A percentile compares a stretch with the other conserved stretches of the same genome.
phyloP scores from a whole-genome alignment of 2,797 vertebrate genomes.

The Valencia hispanica region DNA sequence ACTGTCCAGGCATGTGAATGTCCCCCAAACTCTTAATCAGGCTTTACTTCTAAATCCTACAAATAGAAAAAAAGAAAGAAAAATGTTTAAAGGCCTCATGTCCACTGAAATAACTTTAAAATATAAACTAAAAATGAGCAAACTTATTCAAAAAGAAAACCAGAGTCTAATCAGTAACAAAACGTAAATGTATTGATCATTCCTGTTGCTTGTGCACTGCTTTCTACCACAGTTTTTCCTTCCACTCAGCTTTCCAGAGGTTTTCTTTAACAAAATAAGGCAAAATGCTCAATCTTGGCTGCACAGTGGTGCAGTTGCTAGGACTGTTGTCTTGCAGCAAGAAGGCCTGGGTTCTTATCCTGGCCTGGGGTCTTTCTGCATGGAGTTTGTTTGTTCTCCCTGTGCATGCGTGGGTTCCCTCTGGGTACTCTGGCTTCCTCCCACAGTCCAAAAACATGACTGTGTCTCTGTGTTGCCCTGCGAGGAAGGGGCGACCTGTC shows the following conservation, averaged over 20 bases:
- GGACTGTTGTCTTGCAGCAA: no score
- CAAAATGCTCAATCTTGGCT: neutral
- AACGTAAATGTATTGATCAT: neutral
- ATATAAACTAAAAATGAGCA: neutral
- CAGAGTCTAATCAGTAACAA: neutral
- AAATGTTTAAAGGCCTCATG: neutral
- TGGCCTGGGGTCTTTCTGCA: no score
- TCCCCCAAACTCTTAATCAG: neutral
- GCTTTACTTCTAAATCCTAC: neutral
- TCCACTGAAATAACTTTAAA: neutral
- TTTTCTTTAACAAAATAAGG: neutral
- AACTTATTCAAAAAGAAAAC: conserved; percentile 1
- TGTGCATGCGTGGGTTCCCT: no score
- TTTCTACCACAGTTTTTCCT: neutral
- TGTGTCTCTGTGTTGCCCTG: no score
- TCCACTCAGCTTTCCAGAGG: neutral
- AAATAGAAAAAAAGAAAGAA: neutral
- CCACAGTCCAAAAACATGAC: no score
- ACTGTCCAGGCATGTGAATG: neutral
- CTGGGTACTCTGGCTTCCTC: no score
- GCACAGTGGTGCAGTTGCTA: no score
- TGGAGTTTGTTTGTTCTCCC: no score
- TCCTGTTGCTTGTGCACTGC: neutral
- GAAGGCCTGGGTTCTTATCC: no score
- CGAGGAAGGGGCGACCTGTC: no score